Conservation (phyloP, 1,140 invertebrate species). For the Neodiprion virginianus region DNA sequence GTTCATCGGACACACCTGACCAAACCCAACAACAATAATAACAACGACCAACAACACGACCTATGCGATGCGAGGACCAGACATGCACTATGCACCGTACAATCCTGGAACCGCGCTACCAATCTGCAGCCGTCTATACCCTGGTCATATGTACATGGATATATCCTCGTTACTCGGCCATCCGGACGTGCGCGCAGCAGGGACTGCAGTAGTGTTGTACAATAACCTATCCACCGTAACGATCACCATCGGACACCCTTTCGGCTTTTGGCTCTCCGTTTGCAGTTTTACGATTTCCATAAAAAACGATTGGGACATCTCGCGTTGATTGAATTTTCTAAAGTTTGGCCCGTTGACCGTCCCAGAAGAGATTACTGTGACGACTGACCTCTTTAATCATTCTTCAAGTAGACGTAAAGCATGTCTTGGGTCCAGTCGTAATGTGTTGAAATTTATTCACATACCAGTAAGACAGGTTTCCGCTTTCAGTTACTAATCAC, state of each 20-base stretch:
- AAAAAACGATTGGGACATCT: too few relatives aligned
- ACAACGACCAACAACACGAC: not conserved
- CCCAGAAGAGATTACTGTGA: too few relatives aligned
- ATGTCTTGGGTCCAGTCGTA: too few relatives aligned
- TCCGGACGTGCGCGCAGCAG: not conserved
- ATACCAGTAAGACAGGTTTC: too few relatives aligned
- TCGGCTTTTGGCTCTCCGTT: not conserved
- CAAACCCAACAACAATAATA: slow-evolving; percentile 32
- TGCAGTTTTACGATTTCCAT: not conserved
- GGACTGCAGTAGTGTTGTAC: not conserved
- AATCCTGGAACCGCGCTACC: not conserved
- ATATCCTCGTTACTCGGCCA: not conserved
- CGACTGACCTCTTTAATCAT: too few relatives aligned
- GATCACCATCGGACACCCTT: not conserved
- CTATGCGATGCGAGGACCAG: not conserved
- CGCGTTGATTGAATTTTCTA: too few relatives aligned
- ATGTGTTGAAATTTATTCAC: too few relatives aligned
- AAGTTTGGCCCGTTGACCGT: too few relatives aligned
- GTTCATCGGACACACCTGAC: slow-evolving; percentile 49
- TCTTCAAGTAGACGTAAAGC: too few relatives aligned
- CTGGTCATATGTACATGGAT: not conserved
- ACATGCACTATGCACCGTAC: not conserved
- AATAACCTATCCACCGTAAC: not conserved
- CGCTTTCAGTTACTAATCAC: too few relatives aligned
- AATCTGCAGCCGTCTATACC: not conserved